Base-by-base conservation (phyloP, 2,888 invertebrate species). In the Drosophila sordidula region DNA sequence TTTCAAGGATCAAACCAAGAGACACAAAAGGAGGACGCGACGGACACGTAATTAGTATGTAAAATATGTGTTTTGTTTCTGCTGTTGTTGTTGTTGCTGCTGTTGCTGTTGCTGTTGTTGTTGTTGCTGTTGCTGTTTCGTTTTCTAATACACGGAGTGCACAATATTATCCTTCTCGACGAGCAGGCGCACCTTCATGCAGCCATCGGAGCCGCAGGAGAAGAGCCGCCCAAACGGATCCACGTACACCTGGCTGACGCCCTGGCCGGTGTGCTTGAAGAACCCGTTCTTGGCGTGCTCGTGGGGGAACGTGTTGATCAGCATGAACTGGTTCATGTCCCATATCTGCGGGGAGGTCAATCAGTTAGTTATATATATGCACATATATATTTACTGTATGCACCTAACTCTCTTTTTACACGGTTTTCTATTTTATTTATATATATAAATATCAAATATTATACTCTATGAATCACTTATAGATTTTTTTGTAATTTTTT, bases 161-260 rank as follows among this genome's bases (percentile, higher is more conserved):
- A 94, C 93, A 81, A 94, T 93, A 70, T 93, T 93, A 89, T 95
- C 95, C 77, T 96, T 94, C 90, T 98, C 98, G 16, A 98, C 97
- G 85, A 99, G 93, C 91, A 97, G 96, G 77, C 99, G 95, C 79
- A 99, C 97, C 94, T 99, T 99, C 96, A 99, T 97, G 51, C 99
- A 98, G 86, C 99, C 99, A 93, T 99, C 99, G 50, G 98, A 98
- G 58, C 99, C 99, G 92, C 99, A 99, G 6, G 99, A 99, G 93
- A 98, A 99, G 83, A 99, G 93, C 49, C 99, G 95, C 26, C 96
- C 96, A 70, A 95, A 95, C 44, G 96, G 95, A 92, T 99, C 99
- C 70, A 99, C 95, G 90, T 97, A 96, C 79, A 99, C 94, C 93
- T 99, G 99, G 47, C 98, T 98, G 42, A 99, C 99, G 34, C 98